These are phyloP conservation scores for Colletes collaris DNA, from an alignment of 2,888 invertebrate genomes.

Conservation along the genomic window DNA sequence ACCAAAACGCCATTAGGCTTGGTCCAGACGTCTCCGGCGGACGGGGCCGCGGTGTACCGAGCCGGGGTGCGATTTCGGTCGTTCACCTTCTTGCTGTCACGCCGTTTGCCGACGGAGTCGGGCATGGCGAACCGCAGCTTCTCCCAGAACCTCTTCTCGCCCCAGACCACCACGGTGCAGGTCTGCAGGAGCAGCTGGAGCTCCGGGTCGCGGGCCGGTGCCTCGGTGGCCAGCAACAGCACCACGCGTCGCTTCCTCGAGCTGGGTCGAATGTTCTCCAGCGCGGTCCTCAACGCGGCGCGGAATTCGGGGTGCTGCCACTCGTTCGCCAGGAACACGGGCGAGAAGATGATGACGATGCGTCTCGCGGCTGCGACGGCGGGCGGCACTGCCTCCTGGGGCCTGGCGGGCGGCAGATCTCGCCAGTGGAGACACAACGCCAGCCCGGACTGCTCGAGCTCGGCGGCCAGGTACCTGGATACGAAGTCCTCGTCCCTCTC, in stretches of 20 bases:
- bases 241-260: slow-evolving; percentile 79
- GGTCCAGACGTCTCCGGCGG: slow-evolving; percentile 88
- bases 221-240: slow-evolving; percentile 86
- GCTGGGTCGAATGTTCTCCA: slow-evolving; percentile 85
- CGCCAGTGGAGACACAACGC: slow-evolving; percentile 87
- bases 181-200: slow-evolving; percentile 89
- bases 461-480: slow-evolving; percentile 87
- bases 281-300: slow-evolving; percentile 90
- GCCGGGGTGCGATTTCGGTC: slow-evolving; percentile 85
- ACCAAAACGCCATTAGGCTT: slow-evolving; percentile 84
- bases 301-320: slow-evolving; percentile 93
- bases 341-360: slow-evolving; percentile 91
- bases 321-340: slow-evolving; percentile 91
- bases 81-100: slow-evolving; percentile 83
- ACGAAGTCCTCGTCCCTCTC: slow-evolving; percentile 90
- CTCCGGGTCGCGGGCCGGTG: slow-evolving; percentile 89
- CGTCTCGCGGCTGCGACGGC: slow-evolving; percentile 89
- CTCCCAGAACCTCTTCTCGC: slow-evolving; percentile 93
- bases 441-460: slow-evolving; percentile 89
- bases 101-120: slow-evolving; percentile 86
- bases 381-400: slow-evolving; percentile 85
- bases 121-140: slow-evolving; percentile 90
- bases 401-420: slow-evolving; percentile 79
- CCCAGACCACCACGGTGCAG: slow-evolving; percentile 89
- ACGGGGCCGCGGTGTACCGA: slow-evolving; percentile 89